Conservation (phyloP, 2,797 vertebrate species). For the Manis crassicaudata region DNA sequence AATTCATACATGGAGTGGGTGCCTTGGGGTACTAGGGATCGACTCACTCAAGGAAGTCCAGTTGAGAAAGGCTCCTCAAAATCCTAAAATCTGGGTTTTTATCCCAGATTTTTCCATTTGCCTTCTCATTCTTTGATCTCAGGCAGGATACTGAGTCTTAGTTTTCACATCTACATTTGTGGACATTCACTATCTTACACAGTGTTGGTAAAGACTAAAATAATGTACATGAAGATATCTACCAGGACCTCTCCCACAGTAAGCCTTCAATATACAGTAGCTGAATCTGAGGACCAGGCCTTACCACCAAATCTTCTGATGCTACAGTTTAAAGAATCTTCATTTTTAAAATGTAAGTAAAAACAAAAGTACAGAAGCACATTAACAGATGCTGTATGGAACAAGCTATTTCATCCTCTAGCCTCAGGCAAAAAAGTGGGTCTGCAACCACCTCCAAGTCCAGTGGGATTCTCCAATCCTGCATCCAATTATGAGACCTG, state of each 20-base stretch:
- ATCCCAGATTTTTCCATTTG: not conserved
- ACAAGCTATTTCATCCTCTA: not conserved
- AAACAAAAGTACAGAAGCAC: not conserved
- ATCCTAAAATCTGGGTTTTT: constrained; percentile 9
- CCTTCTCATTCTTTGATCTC: constrained; percentile 2
- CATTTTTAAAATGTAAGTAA: not conserved
- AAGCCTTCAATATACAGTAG: not conserved
- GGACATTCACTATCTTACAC: not conserved
- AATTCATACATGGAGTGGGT: not conserved
- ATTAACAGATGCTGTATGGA: not conserved
- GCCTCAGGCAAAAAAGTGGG: not conserved
- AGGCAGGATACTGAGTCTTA: not conserved
- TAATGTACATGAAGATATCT: not conserved
- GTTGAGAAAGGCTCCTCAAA: not conserved
- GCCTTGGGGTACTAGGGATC: not conserved
- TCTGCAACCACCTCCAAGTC: not conserved
- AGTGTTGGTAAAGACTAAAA: not conserved
- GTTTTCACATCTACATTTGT: not conserved
- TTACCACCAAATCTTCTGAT: not conserved
- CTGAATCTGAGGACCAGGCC: not conserved
- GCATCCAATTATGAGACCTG: not conserved
- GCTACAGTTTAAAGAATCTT: not conserved
- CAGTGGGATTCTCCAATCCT: not conserved
- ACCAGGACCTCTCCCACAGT: not conserved
- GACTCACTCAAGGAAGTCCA: not conserved